phyloP scores from a whole-genome alignment of 1,140 invertebrate species.

The Heterodera schachtii region DNA sequence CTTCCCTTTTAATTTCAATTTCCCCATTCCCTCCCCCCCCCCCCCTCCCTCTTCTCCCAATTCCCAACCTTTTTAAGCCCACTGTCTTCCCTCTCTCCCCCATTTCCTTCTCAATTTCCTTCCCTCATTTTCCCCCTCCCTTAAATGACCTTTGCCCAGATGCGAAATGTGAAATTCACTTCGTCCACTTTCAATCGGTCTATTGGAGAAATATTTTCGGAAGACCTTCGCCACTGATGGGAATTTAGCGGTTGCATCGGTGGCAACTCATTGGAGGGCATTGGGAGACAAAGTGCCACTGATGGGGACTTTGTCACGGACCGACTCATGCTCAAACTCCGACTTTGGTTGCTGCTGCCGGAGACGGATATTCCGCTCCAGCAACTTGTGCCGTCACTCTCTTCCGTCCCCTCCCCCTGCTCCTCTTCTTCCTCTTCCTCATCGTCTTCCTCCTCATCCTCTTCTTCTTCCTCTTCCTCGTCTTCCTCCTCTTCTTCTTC shows the following conservation, averaged over 20 bases:
- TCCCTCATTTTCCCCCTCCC: not conserved
- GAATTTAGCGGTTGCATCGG: constrained; percentile 10
- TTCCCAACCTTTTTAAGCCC: not conserved
- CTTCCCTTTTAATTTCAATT: not conserved
- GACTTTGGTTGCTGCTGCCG: constrained; percentile 10
- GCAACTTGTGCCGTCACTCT: not conserved
- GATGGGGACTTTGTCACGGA: constrained; percentile 8
- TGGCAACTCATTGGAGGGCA: constrained; percentile 15
- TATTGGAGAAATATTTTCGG: constrained; percentile 16
- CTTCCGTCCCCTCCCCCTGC: not conserved
- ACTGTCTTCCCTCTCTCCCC: not conserved
- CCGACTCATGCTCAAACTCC: constrained; percentile 19
- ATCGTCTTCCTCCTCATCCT: constrained; percentile 38
- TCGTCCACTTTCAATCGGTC: constrained; percentile 29
- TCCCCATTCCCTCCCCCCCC: not conserved
- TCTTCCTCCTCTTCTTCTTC: too few species aligned
- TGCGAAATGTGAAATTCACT: constrained; percentile 29
- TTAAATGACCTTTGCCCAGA: constrained; percentile 14
- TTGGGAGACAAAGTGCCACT: constrained; percentile 12
- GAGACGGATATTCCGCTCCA: not conserved
- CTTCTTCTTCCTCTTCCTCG: constrained; percentile 9
- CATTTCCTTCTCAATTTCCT: not conserved
- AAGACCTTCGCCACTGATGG: constrained; percentile 11
- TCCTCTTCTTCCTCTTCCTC: constrained; percentile 29
- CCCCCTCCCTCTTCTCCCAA: not conserved